phyloP scores from a whole-genome alignment of 2,888 invertebrate species.

The Phlogophora meticulosa region DNA sequence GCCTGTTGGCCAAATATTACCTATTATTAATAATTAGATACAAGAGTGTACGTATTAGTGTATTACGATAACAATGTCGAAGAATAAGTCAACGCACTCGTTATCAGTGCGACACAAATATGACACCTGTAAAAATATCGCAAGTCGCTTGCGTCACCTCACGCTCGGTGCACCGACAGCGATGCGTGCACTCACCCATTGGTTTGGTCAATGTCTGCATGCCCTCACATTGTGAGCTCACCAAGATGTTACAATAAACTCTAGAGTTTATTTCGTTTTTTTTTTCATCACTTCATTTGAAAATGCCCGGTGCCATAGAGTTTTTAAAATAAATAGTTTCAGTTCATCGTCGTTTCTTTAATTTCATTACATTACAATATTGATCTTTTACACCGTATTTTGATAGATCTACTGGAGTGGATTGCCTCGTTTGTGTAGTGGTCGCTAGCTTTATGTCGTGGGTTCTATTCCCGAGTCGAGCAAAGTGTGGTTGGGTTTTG shows the following conservation, averaged over 20 bases:
- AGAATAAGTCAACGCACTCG: slow-evolving; percentile 70
- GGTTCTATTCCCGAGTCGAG: no score
- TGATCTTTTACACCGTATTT: no score
- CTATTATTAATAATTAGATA: slow-evolving; percentile 23
- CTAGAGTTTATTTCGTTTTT: no score
- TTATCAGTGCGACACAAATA: slow-evolving; percentile 71
- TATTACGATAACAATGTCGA: slow-evolving; percentile 65
- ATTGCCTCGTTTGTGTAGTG: no score
- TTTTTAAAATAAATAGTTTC: no score
- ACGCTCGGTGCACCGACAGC: slow-evolving; percentile 18
- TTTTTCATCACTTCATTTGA: no score
- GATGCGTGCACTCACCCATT: slow-evolving; percentile 48
- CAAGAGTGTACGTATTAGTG: slow-evolving; percentile 49
- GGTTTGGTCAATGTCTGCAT: slow-evolving; percentile 21
- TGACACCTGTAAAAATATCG: slow-evolving; percentile 75
- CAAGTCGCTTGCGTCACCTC: slow-evolving; percentile 50
- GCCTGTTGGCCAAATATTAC: not conserved
- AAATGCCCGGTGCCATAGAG: no score
- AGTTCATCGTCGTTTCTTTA: no score
- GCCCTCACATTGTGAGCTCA: slow-evolving; percentile 20
- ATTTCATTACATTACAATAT: no score
- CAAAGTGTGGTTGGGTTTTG: no score
- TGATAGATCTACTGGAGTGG: no score
- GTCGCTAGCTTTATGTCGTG: no score
- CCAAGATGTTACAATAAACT: not conserved